These are phyloP conservation scores for Pseudochirops corinnae DNA, from an alignment of 2,797 vertebrate species.

Conservation along the genomic window DNA sequence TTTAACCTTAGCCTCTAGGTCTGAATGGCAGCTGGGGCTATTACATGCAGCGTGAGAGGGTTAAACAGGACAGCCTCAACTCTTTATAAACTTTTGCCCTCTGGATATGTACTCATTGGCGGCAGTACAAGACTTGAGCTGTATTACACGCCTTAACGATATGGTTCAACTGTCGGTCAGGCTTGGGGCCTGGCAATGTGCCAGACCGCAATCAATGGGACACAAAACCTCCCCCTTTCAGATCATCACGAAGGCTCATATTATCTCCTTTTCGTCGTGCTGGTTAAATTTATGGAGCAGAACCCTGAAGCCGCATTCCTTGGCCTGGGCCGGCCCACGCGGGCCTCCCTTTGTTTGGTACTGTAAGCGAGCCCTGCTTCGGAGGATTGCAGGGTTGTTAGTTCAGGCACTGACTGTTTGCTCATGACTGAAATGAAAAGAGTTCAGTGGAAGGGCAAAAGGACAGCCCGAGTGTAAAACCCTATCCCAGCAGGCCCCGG, in stretches of 20 bases:
- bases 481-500: slow-evolving; percentile 88
- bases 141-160: slow-evolving; percentile 96
- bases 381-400: slow-evolving; percentile 86
- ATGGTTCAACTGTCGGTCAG: slow-evolving; percentile 99
- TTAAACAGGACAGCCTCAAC: slow-evolving; percentile 89
- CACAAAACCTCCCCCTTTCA: slow-evolving; percentile 88
- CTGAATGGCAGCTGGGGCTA: slow-evolving; percentile 86
- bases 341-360: slow-evolving; percentile 90
- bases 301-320: slow-evolving; percentile 87
- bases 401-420: slow-evolving; percentile 88
- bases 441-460: slow-evolving; percentile 93
- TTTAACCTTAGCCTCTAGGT: slow-evolving; percentile 73
- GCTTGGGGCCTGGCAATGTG: slow-evolving; percentile 94
- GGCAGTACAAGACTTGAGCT: slow-evolving; percentile 88
- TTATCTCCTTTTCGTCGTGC: slow-evolving; percentile 89
- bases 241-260: slow-evolving; percentile 88
- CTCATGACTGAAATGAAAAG: slow-evolving; percentile 87
- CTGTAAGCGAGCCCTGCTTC: slow-evolving; percentile 88
- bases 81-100: slow-evolving; percentile 91
- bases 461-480: slow-evolving; percentile 89
- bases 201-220: slow-evolving; percentile 98
- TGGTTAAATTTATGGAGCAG: slow-evolving; percentile 89
- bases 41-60: slow-evolving; percentile 89
- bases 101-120: slow-evolving; percentile 91
- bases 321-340: slow-evolving; percentile 87